phyloP scores from a whole-genome alignment of 1,140 invertebrate species.

The Calliopsis andreniformis region DNA sequence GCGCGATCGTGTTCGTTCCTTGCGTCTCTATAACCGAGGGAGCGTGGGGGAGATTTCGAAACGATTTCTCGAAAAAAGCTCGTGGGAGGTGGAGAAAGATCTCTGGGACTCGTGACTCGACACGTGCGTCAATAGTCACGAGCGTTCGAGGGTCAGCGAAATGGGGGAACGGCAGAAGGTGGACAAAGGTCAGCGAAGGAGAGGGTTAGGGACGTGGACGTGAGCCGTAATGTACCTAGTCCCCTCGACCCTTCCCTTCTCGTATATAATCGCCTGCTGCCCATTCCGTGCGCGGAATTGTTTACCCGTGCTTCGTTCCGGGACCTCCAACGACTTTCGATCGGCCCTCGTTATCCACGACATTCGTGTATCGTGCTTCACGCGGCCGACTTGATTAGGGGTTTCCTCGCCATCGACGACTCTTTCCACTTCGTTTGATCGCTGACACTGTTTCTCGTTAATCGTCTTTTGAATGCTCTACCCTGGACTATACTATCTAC shows the following conservation, averaged over 20 bases:
- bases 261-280: constrained; percentile 46
- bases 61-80: not conserved
- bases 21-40: no score
- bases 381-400: constrained; percentile 14
- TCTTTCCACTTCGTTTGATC: not conserved
- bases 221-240: constrained; percentile 25
- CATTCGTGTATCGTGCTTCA: constrained; percentile 35
- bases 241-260: not conserved
- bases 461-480: no score
- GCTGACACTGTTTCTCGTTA: not conserved
- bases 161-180: constrained; percentile 13
- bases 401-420: not conserved
- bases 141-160: not conserved
- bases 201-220: not conserved
- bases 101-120: constrained; percentile 1
- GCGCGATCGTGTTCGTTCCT: no score
- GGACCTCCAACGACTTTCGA: constrained; percentile 15
- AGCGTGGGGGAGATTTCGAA: no score
- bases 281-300: constrained; percentile 58
- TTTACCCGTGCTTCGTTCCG: constrained; percentile 50
- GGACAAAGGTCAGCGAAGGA: not conserved
- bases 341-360: constrained; percentile 17
- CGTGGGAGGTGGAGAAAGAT: not conserved
- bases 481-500: no score
- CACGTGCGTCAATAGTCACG: not conserved